Evolutionary conservation across 1,140 invertebrate species (phyloP), one percentile per base, ranked within the genome.

Genomic region (Drosophila tani): DNA sequence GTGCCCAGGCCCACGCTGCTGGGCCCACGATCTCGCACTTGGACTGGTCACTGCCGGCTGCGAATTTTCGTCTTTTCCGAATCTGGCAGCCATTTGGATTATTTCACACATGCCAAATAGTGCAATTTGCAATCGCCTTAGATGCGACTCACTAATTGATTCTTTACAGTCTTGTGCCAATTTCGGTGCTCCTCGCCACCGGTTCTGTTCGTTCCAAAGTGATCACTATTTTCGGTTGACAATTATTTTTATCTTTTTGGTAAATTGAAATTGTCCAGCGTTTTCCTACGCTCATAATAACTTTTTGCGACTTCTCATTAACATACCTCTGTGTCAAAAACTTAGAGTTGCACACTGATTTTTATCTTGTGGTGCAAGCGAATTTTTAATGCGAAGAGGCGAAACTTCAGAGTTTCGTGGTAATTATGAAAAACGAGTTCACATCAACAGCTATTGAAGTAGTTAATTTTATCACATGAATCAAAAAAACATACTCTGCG

Each of bases 111-210:
- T 90, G 80, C 74, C 64, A 17, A 56, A 41, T 4, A 56, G 35
- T 65, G 64, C 60, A 76, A 69, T 79, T 82, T 79, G 67, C 86
- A 70, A 64, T 73, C 59, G 79, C 85, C 78, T 53, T 75, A 75
- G 69, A 83, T 88, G 73, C 65, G 58, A 41, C 56, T 41, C 63
- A 76, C 81, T 90, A 88, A 88, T 88, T 91, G 85, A 90, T 88
- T 88, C 85, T 88, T 85, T 57, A 90, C 70, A 73, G 74, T 67
- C 69, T 73, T 74, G 64, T 21, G 17, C 67, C 64, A 50, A 56
- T 55, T 82, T 71, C 41, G 66, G 24, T 24, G 53, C 60, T 8
- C 35, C 41, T 38, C 8, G 51, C 17, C 53, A 60, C 63, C 65
- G 49, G 68, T 80, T 80, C 51, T 55, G 40, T 56, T 45, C 27